phyloP scores from a whole-genome alignment of 2,113 vertebrate species.

The Eptatretus burgeri region DNA sequence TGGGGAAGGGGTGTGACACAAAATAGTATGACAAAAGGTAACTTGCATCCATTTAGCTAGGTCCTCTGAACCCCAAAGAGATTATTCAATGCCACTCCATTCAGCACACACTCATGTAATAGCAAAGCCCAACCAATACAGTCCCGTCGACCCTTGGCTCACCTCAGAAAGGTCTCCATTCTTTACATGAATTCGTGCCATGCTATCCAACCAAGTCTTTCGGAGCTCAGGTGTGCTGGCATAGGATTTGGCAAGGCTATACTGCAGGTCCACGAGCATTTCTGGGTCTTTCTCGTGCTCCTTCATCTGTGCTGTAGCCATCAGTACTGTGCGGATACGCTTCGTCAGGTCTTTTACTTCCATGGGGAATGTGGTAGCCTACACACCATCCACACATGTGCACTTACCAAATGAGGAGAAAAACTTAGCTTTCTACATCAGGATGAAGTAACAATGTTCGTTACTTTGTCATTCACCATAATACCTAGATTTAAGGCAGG shows the following conservation, averaged over 20 bases:
- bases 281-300: slow-evolving; percentile 87
- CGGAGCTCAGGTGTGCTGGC: slow-evolving; percentile 82
- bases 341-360: slow-evolving; percentile 93
- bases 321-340: slow-evolving; percentile 72
- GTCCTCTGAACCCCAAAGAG: too few relatives aligned
- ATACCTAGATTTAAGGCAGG: too few relatives aligned
- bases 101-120: too few relatives aligned
- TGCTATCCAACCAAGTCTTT: slow-evolving; percentile 95
- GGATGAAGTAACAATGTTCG: too few relatives aligned
- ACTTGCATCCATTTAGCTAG: too few relatives aligned
- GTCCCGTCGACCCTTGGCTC: not conserved
- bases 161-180: slow-evolving; percentile 90
- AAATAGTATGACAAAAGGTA: too few relatives aligned
- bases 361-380: slow-evolving; percentile 81
- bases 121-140: too few relatives aligned
- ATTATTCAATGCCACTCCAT: too few relatives aligned
- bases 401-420: too few relatives aligned
- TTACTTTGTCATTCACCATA: too few relatives aligned
- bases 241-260: slow-evolving; percentile 87
- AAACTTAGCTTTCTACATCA: too few relatives aligned
- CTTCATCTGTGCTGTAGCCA: slow-evolving; percentile 98
- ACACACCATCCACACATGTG: not conserved
- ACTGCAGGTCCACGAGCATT: slow-evolving; percentile 95
- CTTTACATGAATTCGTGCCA: slow-evolving; percentile 91
- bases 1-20: too few relatives aligned